These are phyloP conservation scores for Drosophila triauraria DNA, from an alignment of 1,140 invertebrate species.

Conservation along the genomic window DNA sequence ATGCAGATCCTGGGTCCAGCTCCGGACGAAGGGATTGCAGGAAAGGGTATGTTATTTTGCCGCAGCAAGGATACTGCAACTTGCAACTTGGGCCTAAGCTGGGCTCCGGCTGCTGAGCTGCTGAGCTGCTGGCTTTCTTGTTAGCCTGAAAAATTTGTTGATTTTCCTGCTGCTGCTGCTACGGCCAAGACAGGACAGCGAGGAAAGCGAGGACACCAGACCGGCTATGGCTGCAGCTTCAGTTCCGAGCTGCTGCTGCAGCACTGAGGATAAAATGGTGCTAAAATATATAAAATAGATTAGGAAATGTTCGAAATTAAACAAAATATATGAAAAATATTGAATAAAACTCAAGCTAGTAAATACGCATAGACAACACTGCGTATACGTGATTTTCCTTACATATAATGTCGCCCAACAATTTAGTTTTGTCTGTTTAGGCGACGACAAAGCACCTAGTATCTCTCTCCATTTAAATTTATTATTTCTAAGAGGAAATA, in stretches of 20 bases:
- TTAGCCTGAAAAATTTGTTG: constrained; percentile 44
- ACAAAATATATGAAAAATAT: not conserved
- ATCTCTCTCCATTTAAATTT: too few relatives aligned
- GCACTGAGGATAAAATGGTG: not conserved
- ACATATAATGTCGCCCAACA: too few relatives aligned
- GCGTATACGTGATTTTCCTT: not conserved
- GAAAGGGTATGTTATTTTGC: constrained; percentile 15
- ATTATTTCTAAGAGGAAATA: too few relatives aligned
- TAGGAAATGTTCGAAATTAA: too few relatives aligned
- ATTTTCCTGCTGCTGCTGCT: constrained; percentile 34
- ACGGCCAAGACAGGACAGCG: constrained; percentile 11
- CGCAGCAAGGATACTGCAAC: constrained; percentile 1
- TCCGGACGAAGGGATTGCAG: not conserved
- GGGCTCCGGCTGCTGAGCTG: not conserved
- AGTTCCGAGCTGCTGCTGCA: not conserved
- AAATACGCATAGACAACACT: not conserved
- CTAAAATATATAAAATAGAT: not conserved
- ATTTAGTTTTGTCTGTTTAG: too few relatives aligned
- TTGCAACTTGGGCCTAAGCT: constrained; percentile 9
- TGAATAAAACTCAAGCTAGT: not conserved
- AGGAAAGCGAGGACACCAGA: not conserved
- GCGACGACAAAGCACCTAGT: too few relatives aligned
- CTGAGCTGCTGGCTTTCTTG: constrained; percentile 27
- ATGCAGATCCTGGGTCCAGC: not conserved
- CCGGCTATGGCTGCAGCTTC: constrained; percentile 4